Conservation (phyloP, 1,140 invertebrate species). For the Lamellibrachia luymesi region DNA sequence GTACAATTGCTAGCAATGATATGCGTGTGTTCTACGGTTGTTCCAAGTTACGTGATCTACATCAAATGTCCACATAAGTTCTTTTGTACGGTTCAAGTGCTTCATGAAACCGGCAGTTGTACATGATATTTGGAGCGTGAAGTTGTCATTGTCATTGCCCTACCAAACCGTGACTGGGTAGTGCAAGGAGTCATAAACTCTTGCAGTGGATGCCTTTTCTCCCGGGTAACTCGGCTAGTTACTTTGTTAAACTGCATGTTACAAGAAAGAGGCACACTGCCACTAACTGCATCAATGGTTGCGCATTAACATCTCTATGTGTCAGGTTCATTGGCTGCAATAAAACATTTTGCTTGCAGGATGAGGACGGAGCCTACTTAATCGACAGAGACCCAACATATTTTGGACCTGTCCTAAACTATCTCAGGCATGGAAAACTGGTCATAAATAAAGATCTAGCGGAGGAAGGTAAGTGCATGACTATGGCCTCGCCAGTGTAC, state of each 20-base stretch:
- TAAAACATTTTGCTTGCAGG: conserved; percentile 65
- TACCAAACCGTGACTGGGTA: too few relatives aligned
- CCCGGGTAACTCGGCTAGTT: too few relatives aligned
- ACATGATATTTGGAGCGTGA: too few relatives aligned
- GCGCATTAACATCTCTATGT: background rate
- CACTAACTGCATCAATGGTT: background rate
- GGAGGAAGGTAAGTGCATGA: conserved; percentile 75
- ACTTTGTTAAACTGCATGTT: background rate
- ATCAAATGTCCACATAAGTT: too few relatives aligned
- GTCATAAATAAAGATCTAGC: conserved; percentile 95
- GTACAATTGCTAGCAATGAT: too few relatives aligned
- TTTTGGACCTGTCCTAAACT: conserved; percentile 96
- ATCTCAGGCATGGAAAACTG: conserved; percentile 95
- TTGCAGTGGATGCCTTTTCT: too few relatives aligned
- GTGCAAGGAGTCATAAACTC: too few relatives aligned
- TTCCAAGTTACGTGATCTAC: too few relatives aligned
- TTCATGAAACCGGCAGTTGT: too few relatives aligned
- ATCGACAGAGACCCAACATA: conserved; percentile 99
- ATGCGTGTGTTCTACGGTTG: too few relatives aligned
- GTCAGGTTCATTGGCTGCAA: background rate
- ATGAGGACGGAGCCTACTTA: conserved; percentile 96
- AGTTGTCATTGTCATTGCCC: too few relatives aligned
- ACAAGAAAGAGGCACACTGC: background rate
- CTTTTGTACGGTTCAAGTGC: too few relatives aligned
- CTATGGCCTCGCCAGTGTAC: background rate